Conservation (phyloP, 2,797 vertebrate genomes). For the Parauchenoglanis punctatus region DNA sequence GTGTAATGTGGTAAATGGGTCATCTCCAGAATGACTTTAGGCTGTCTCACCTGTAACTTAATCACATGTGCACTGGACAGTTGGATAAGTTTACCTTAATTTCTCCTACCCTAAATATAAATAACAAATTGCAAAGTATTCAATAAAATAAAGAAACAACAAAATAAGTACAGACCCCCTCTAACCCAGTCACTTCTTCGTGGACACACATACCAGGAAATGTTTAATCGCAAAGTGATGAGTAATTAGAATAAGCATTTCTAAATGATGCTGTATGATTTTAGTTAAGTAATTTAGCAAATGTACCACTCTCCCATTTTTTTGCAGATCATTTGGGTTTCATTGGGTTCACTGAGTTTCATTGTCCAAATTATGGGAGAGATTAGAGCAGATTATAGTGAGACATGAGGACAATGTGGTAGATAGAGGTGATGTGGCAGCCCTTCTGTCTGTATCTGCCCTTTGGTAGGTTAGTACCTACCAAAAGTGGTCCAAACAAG, state of each 20-base stretch:
- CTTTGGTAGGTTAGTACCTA: not conserved
- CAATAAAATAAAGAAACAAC: constrained; percentile 18
- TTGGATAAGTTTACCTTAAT: not conserved
- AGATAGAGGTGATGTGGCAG: constrained; percentile 44
- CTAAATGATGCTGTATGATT: constrained; percentile 72
- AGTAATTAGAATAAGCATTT: constrained; percentile 79
- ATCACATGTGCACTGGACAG: not conserved
- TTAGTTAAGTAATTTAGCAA: constrained; percentile 79
- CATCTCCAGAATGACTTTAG: not conserved
- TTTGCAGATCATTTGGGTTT: constrained; percentile 77
- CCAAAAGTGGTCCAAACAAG: too few relatives aligned
- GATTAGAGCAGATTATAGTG: constrained; percentile 83
- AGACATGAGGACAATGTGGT: constrained; percentile 41
- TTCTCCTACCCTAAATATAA: not conserved
- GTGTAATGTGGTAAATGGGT: not conserved
- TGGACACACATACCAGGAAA: constrained; percentile 66
- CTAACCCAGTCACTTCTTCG: constrained; percentile 57
- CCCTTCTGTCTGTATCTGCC: not conserved
- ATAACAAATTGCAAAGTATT: constrained; percentile 19
- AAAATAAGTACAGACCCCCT: not conserved
- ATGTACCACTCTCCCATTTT: constrained; percentile 74
- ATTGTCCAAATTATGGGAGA: constrained; percentile 81
- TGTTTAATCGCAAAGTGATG: constrained; percentile 77
- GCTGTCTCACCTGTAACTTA: not conserved
- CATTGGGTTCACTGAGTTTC: constrained; percentile 70